phyloP scores from a whole-genome alignment of 2,797 vertebrate genomes.

The Ceryle rudis region DNA sequence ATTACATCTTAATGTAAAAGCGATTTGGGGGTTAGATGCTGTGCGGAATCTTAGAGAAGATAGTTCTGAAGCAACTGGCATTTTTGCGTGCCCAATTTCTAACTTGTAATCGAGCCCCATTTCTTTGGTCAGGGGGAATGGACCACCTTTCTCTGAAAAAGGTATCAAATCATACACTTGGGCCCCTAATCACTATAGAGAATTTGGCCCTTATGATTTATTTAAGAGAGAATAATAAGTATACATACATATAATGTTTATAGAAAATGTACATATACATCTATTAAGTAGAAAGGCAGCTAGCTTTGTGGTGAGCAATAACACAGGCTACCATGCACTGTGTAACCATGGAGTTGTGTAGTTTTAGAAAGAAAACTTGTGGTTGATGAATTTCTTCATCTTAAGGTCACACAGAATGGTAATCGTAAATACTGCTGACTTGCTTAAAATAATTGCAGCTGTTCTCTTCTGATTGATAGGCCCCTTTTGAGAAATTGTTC shows the following conservation, averaged over 20 bases:
- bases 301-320: neutral
- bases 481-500: neutral
- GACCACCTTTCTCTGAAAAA: neutral
- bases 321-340: neutral
- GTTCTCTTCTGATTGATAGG: slow-evolving; percentile 19
- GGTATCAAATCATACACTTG: neutral
- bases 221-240: neutral
- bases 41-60: neutral
- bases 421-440: slow-evolving; percentile 27
- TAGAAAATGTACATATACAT: neutral
- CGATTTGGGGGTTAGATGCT: neutral
- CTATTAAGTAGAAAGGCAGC: neutral
- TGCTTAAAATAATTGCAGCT: slow-evolving; percentile 12
- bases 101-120: neutral
- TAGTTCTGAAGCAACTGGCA: neutral
- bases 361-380: neutral
- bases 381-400: neutral
- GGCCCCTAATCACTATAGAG: neutral
- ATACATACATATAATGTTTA: neutral
- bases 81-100: neutral
- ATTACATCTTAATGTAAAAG: neutral
- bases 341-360: neutral
- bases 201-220: neutral
- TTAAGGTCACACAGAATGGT: neutral
- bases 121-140: neutral